Conservation (phyloP, 2,113 vertebrate species). For the Struthio camelus region DNA sequence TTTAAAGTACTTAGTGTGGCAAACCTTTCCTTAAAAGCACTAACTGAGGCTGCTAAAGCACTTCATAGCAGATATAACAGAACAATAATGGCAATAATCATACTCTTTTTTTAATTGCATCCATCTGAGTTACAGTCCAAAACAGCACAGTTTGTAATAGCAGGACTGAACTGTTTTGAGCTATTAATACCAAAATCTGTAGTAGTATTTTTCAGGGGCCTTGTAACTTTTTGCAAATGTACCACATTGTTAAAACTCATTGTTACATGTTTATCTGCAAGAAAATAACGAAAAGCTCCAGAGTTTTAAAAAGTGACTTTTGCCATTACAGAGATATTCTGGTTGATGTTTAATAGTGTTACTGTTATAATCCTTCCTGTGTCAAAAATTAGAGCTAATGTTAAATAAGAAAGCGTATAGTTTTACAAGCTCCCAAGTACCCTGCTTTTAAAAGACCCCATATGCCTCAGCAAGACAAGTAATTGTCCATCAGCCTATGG, state of each 20-base stretch:
- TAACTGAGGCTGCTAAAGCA: background rate
- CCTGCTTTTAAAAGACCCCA: conserved; percentile 66
- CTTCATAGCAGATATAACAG: conserved; percentile 28
- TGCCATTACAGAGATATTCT: conserved; percentile 39
- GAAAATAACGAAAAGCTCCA: conserved; percentile 33
- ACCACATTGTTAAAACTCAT: conserved; percentile 38
- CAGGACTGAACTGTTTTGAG: background rate
- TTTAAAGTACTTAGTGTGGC: background rate
- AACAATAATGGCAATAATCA: conserved; percentile 24
- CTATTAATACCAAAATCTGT: conserved; percentile 2
- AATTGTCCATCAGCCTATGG: conserved; percentile 77
- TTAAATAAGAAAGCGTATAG: conserved; percentile 70
- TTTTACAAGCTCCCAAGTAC: conserved; percentile 65
- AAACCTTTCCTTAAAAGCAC: conserved; percentile 23
- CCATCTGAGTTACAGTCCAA: background rate
- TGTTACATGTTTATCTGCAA: conserved; percentile 47
- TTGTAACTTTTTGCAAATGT: conserved; percentile 32
- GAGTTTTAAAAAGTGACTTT: conserved; percentile 34
- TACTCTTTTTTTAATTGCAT: conserved; percentile 44
- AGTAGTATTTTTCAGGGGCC: background rate
- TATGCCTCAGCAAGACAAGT: conserved; percentile 73
- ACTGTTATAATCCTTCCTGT: conserved; percentile 60
- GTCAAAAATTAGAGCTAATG: conserved; percentile 64
- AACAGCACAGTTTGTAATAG: background rate
- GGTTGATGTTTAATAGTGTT: conserved; percentile 41